Conservation (phyloP, 2,797 vertebrate genomes). For the Morus bassanus region DNA sequence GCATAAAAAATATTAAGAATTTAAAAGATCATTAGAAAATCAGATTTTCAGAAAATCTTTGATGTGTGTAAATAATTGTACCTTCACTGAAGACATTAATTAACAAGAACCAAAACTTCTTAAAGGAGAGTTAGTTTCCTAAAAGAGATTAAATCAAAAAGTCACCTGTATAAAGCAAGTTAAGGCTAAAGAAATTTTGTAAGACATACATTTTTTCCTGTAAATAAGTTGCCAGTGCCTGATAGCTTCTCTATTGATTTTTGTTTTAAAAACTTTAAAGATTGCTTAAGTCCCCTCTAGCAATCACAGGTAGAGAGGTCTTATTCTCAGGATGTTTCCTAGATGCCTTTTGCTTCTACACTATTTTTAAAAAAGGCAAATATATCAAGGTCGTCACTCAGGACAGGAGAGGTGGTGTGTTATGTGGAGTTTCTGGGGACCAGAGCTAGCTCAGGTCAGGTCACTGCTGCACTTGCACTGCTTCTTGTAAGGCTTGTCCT, state of each 20-base stretch:
- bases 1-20: neutral
- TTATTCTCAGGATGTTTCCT: neutral
- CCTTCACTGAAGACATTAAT: neutral
- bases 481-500: too few species aligned
- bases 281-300: neutral
- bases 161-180: neutral
- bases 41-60: neutral
- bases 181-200: neutral
- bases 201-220: neutral
- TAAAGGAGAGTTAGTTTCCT: neutral
- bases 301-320: neutral
- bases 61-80: neutral
- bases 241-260: slow-evolving; percentile 10
- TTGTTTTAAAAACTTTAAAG: neutral
- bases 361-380: neutral
- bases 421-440: too few species aligned
- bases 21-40: neutral
- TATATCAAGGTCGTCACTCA: neutral
- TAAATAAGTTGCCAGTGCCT: neutral
- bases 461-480: too few species aligned
- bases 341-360: neutral
- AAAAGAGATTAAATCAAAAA: neutral
- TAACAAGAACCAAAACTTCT: neutral
- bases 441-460: too few species aligned
- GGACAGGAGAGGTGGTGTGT: too few species aligned